These are phyloP conservation scores for Dryococelus australis DNA, from an alignment of 2,888 invertebrate genomes.

Conservation along the genomic window DNA sequence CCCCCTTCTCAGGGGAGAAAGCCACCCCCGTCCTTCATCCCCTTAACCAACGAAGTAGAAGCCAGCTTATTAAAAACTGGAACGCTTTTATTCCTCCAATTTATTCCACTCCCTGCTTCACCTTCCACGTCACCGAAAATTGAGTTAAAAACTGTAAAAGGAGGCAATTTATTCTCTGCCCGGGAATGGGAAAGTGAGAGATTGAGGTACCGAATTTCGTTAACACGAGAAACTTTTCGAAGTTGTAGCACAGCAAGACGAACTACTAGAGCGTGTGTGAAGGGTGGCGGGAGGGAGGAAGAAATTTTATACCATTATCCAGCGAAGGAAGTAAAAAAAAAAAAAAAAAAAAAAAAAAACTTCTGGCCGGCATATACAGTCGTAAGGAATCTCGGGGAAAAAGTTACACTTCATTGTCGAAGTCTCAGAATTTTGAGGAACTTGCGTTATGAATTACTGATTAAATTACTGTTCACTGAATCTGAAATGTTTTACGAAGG, in stretches of 20 bases:
- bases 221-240: not conserved
- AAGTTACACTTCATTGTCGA: constrained; percentile 16
- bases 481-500: not conserved
- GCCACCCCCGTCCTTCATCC: not conserved
- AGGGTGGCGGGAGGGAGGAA: not conserved
- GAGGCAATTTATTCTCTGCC: constrained; percentile 2
- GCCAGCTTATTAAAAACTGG: constrained; percentile 11
- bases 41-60: not conserved
- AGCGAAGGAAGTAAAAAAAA: not conserved
- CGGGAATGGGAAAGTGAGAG: constrained; percentile 13
- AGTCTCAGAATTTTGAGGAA: not conserved
- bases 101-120: constrained; percentile 2
- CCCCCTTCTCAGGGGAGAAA: no score
- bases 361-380: not conserved
- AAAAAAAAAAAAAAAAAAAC: constrained; percentile 12
- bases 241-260: not conserved
- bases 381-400: not conserved
- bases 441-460: constrained; percentile 7
- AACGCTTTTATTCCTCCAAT: constrained; percentile 16
- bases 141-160: constrained; percentile 16
- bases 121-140: constrained; percentile 16
- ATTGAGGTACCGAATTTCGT: constrained; percentile 16
- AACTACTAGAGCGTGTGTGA: not conserved
- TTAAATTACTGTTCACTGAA: constrained; percentile 3
- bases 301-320: constrained; percentile 16